Conservation (phyloP, 30 jellyfish, hydroid and myxozoan genomes). For the Aurelia sp. region DNA sequence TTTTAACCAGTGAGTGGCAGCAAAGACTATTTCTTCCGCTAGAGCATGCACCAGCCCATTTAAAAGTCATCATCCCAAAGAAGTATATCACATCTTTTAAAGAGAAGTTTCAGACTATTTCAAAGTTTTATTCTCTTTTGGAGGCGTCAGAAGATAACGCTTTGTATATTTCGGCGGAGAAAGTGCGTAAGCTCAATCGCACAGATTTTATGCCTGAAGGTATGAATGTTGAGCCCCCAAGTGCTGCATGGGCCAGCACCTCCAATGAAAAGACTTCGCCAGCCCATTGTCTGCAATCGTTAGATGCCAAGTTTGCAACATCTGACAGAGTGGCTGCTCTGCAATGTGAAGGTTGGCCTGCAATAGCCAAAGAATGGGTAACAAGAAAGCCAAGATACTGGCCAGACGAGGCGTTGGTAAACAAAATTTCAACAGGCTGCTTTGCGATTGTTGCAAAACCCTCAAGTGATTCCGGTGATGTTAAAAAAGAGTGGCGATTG, state of each 20-base stretch:
- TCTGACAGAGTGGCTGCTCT: conserved; percentile 19
- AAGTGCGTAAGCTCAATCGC: neutral
- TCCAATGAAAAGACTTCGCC: neutral
- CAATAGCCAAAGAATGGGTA: conserved; percentile 1
- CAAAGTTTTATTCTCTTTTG: conserved; percentile 1
- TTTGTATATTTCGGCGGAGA: neutral
- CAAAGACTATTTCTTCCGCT: neutral
- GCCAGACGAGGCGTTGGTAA: neutral
- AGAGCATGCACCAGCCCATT: conserved; percentile 20
- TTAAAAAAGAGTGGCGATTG: conserved; percentile 14
- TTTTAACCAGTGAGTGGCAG: conserved; percentile 4
- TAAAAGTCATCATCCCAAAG: conserved; percentile 12
- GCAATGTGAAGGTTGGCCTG: conserved; percentile 11
- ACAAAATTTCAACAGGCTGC: neutral
- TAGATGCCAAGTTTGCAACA: neutral
- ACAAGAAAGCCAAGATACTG: conserved; percentile 1
- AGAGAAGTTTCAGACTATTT: neutral
- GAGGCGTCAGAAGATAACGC: neutral
- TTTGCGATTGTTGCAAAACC: conserved; percentile 14
- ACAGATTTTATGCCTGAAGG: conserved; percentile 17
- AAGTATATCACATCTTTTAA: neutral
- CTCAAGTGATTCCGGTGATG: conserved; percentile 11
- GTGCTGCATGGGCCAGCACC: conserved; percentile 1
- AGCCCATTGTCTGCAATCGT: conserved; percentile 12
- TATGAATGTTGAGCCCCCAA: neutral